Evolutionary conservation across 1,140 invertebrate species (phyloP), one percentile per base, ranked within the genome.

Genomic region (Tetramorium parvispinum): DNA sequence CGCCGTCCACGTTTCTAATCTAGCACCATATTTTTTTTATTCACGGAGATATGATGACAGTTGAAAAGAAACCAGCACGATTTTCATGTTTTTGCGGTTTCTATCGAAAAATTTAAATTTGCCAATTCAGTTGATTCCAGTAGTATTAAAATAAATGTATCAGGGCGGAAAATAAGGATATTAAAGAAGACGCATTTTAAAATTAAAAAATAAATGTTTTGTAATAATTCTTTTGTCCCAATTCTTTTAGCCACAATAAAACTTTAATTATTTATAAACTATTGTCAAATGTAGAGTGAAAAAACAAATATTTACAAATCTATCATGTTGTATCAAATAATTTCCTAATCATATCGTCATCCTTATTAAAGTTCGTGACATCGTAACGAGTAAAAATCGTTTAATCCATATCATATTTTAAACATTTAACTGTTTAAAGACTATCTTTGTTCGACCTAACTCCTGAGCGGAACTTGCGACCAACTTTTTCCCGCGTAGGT

Each of bases 401-500:
- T 81, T 55, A 40, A 68, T 7, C 13, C 27, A 27, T 27, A 27
- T 55, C 61, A 3, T 53, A 27, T 53, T 51, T 37, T 53, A 55
- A 53, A 24, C 37, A n/a, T 68, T 81, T 24, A 68, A 55, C 49
- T 32, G n/a, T 40, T 66, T 68, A 57, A 82, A 71, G 37, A 51
- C 6, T 51, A 82, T 11, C 8, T 27, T n/a, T 27, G 24, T 40
- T 66, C 4, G 16, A 68, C 16, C 37, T 71, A 82, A 82, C 21
- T 68, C 6, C 40, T 37, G n/a, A 70, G 21, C 18, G 24, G 11
- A 71, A 82, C 51, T 82, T 71, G 51, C 51, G 2, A 1, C 21
- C 21, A 46, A 71, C 51, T 57, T 82, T 81, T 82, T 71, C 51
- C 18, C 40, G 24, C 76, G 43, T 51, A 32, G 32, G 3, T 32